These are phyloP conservation scores for Zosterops pallidus DNA, from an alignment of 2,113 vertebrate genomes.

Conservation along the genomic window DNA sequence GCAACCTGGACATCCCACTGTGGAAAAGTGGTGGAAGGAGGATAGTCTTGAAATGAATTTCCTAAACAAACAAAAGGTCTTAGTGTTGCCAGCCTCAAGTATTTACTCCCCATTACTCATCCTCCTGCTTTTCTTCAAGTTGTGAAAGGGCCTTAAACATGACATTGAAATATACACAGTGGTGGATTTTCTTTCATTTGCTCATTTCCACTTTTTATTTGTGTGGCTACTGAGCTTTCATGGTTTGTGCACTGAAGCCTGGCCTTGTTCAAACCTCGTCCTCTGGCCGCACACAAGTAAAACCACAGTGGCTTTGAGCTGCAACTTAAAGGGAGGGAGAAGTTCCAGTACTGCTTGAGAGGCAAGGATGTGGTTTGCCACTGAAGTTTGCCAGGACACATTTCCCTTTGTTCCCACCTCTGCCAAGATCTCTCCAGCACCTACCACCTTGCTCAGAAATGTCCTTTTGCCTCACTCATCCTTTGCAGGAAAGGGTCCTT, in stretches of 20 bases:
- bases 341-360: background rate
- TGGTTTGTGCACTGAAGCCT: background rate
- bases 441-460: background rate
- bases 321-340: background rate
- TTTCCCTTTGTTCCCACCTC: background rate
- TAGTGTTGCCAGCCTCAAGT: background rate
- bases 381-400: background rate
- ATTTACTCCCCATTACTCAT: background rate
- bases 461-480: background rate
- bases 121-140: background rate
- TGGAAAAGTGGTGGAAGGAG: background rate
- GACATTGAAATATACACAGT: background rate
- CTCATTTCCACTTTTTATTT: background rate
- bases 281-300: background rate
- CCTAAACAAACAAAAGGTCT: background rate
- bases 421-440: background rate
- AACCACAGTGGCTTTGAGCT: background rate
- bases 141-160: background rate
- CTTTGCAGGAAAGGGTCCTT: background rate
- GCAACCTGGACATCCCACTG: background rate
- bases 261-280: background rate
- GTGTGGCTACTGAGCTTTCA: background rate
- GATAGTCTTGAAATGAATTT: background rate
- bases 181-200: background rate
- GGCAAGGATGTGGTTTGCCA: background rate